Evolutionary conservation across 2,797 vertebrate species (phyloP).

Genomic region (Protonibea diacanthus): DNA sequence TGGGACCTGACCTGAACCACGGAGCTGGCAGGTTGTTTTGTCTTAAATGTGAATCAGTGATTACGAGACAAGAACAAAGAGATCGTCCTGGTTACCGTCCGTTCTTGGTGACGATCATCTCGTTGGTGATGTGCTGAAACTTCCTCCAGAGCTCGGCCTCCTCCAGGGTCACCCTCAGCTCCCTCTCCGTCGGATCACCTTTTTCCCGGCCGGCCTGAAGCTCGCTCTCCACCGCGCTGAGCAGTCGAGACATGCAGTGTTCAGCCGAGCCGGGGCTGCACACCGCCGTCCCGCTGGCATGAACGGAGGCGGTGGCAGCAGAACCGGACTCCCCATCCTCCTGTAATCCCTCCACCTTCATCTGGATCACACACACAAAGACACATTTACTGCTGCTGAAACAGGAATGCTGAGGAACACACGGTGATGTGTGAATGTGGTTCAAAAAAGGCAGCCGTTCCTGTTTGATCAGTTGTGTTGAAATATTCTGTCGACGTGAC

Average conservation of each 20-base stretch:
- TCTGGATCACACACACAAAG: constrained; percentile 49
- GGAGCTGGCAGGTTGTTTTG: no score
- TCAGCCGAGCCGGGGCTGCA: constrained; percentile 35
- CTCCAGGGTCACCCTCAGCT: constrained; percentile 92
- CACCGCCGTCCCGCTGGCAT: background rate
- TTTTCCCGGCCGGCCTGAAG: constrained; percentile 94
- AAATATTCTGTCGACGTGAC: no score
- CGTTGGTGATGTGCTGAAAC: constrained; percentile 95
- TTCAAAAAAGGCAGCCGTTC: no score
- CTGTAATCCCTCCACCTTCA: constrained; percentile 84
- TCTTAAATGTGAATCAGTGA: no score
- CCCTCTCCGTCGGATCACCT: constrained; percentile 95
- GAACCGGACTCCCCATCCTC: constrained; percentile 44
- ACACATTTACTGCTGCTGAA: no score
- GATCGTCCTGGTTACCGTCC: constrained; percentile 84
- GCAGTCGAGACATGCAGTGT: constrained; percentile 88
- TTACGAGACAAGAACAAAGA: no score
- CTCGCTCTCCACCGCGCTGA: constrained; percentile 93
- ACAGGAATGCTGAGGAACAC: no score
- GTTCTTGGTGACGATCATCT: constrained; percentile 99
- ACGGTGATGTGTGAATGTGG: no score
- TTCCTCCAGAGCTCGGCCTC: constrained; percentile 94
- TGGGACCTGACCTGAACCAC: no score
- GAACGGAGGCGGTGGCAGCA: background rate
- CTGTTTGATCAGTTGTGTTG: no score